These are phyloP conservation scores for Azemiops feae DNA, from an alignment of 2,113 vertebrate species.

Conservation along the genomic window DNA sequence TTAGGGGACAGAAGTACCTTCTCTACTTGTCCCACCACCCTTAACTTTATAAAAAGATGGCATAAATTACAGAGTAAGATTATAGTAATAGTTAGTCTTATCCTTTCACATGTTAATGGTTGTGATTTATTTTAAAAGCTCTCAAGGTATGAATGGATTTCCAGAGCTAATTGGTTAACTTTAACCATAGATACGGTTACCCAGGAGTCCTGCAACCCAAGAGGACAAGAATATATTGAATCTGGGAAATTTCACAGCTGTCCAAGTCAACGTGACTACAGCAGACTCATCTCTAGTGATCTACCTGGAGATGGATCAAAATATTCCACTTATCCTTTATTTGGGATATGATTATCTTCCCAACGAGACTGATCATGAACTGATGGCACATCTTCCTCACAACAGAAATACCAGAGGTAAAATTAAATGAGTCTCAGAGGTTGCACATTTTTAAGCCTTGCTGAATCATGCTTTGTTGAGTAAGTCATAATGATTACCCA, in stretches of 20 bases:
- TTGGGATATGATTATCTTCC: conserved; percentile 81
- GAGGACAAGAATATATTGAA: conserved; percentile 76
- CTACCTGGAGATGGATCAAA: conserved; percentile 77
- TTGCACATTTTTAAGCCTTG: background rate
- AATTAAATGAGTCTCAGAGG: background rate
- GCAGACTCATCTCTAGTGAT: conserved; percentile 80
- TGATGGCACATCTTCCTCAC: conserved; percentile 72
- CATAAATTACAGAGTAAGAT: background rate
- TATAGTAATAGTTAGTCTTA: background rate
- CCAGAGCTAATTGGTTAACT: conserved; percentile 24
- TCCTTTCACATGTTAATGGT: background rate
- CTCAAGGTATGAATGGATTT: background rate
- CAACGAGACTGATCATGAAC: conserved; percentile 74
- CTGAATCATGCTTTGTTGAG: background rate
- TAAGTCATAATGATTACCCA: background rate
- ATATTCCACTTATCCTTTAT: conserved; percentile 76
- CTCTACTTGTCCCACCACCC: background rate
- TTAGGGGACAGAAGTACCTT: background rate
- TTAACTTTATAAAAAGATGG: background rate
- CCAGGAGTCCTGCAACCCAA: conserved; percentile 63
- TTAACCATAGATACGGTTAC: conserved; percentile 80
- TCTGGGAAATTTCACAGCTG: conserved; percentile 76
- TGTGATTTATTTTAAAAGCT: background rate
- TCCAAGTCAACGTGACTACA: conserved; percentile 81
- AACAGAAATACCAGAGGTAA: conserved; percentile 72